A percentile compares a stretch with the other conserved stretches of the same genome.
phyloP scores from a whole-genome alignment of 2,113 vertebrate genomes.

The Salvelinus fontinalis region DNA sequence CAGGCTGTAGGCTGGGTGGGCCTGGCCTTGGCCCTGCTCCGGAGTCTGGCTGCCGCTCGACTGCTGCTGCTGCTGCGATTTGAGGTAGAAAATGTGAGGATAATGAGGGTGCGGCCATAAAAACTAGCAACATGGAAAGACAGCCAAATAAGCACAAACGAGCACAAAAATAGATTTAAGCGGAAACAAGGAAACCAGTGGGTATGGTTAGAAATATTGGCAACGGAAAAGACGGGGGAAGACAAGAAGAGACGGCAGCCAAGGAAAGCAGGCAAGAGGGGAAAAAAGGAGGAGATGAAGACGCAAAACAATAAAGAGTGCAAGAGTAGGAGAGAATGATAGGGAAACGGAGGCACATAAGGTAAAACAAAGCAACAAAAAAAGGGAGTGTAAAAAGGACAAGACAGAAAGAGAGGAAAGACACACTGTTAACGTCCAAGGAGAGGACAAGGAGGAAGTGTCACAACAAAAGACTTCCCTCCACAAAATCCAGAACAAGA shows the following conservation, averaged over 20 bases:
- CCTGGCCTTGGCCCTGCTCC: constrained; percentile 73
- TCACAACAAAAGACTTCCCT: constrained; percentile 35
- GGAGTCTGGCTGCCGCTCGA: constrained; percentile 50
- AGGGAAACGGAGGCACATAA: background rate
- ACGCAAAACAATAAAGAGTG: constrained; percentile 4
- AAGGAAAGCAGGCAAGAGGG: constrained; percentile 12
- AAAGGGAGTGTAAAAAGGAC: constrained; percentile 24
- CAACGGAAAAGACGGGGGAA: constrained; percentile 21
- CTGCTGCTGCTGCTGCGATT: constrained; percentile 81
- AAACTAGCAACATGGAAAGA: constrained; percentile 75
- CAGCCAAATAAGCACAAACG: constrained; percentile 43
- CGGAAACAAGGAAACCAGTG: constrained; percentile 39
- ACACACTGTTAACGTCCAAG: constrained; percentile 66
- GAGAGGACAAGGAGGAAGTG: constrained; percentile 49
- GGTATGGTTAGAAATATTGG: constrained; percentile 30
- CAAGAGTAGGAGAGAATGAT: background rate
- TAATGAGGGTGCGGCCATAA: constrained; percentile 75
- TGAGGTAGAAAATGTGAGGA: constrained; percentile 87
- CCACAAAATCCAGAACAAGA: constrained; percentile 44
- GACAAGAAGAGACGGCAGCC: constrained; percentile 15
- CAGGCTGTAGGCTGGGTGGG: constrained; percentile 54
- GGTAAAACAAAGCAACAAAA: constrained; percentile 14
- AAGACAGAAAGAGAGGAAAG: constrained; percentile 68
- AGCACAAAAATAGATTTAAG: constrained; percentile 35
- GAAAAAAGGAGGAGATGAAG: background rate